Conservation (phyloP, 1,140 invertebrate genomes). For the Tachypleus tridentatus region DNA sequence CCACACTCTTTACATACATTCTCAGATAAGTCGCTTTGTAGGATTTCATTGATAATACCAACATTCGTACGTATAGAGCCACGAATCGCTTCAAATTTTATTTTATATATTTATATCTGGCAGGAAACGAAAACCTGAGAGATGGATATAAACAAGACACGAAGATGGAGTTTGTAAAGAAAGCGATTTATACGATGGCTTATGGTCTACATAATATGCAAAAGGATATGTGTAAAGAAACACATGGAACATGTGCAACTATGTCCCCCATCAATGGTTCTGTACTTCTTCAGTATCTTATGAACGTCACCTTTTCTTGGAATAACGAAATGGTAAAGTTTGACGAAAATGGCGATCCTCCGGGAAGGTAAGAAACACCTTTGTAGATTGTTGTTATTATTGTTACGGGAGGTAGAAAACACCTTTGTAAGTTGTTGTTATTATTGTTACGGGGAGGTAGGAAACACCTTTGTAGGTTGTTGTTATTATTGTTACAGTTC, state of each 20-base stretch:
- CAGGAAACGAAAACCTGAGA: constrained; percentile 38
- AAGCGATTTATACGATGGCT: constrained; percentile 56
- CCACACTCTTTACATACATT: no score
- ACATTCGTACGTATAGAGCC: no score
- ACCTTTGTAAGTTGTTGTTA: no score
- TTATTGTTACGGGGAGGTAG: no score
- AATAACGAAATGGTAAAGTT: constrained; percentile 57
- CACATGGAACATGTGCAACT: constrained; percentile 44
- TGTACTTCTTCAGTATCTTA: constrained; percentile 51
- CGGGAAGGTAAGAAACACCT: constrained; percentile 50
- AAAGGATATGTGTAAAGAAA: constrained; percentile 37
- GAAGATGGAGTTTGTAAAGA: constrained; percentile 63
- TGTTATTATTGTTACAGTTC: no score
- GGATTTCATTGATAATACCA: constrained; percentile 4
- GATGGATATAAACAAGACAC: constrained; percentile 52
- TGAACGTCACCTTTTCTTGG: constrained; percentile 62
- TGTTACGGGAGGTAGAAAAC: no score
- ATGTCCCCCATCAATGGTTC: constrained; percentile 52
- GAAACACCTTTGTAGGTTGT: no score
- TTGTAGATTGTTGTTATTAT: no score
- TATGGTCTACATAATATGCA: constrained; percentile 50
- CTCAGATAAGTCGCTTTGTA: no score
- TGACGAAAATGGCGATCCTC: constrained; percentile 67
- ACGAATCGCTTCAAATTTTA: no score
- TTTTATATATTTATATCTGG: constrained; percentile 9